Percentiles rank a stretch among this genome's conserved stretches.
Evolutionary conservation across 2,888 invertebrate genomes (phyloP).

Genomic region (Synanthedon myopaeformis): DNA sequence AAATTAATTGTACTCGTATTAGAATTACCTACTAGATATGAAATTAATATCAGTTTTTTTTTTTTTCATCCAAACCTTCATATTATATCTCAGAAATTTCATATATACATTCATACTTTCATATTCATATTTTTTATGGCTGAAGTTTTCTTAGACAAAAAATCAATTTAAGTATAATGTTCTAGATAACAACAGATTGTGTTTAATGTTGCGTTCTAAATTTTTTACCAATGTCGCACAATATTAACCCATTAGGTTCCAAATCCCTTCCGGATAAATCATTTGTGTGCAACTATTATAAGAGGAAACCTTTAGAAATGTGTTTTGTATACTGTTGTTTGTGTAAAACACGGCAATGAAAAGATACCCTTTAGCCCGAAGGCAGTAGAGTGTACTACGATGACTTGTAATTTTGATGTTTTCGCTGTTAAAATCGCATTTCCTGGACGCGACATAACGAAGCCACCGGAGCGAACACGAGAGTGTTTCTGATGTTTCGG

Average conservation of each 20-base stretch:
- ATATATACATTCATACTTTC: too few species aligned
- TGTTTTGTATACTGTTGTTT: conserved; percentile 35
- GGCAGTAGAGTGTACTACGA: conserved; percentile 56
- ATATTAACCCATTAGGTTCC: not conserved
- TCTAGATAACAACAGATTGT: too few species aligned
- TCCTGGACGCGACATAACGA: conserved; percentile 55
- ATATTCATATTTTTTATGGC: too few species aligned
- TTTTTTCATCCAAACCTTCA: too few species aligned
- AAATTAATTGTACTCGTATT: too few species aligned
- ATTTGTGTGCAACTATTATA: not conserved
- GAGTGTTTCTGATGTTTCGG: conserved; percentile 38
- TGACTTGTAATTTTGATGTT: conserved; percentile 67
- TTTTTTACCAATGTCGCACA: not conserved
- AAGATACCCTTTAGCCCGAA: conserved; percentile 60
- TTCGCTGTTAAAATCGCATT: conserved; percentile 68
- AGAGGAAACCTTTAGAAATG: conserved; percentile 20
- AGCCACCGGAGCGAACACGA: conserved; percentile 50
- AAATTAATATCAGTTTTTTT: too few species aligned
- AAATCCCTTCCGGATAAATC: not conserved
- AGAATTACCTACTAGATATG: too few species aligned
- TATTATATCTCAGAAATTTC: too few species aligned
- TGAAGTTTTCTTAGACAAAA: too few species aligned
- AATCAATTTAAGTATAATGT: too few species aligned
- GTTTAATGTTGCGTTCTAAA: too few species aligned
- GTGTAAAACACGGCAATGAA: conserved; percentile 47